phyloP scores from a whole-genome alignment of 37 sponge, comb jelly and placozoan genomes.

The Cladorhizidae sp. region DNA sequence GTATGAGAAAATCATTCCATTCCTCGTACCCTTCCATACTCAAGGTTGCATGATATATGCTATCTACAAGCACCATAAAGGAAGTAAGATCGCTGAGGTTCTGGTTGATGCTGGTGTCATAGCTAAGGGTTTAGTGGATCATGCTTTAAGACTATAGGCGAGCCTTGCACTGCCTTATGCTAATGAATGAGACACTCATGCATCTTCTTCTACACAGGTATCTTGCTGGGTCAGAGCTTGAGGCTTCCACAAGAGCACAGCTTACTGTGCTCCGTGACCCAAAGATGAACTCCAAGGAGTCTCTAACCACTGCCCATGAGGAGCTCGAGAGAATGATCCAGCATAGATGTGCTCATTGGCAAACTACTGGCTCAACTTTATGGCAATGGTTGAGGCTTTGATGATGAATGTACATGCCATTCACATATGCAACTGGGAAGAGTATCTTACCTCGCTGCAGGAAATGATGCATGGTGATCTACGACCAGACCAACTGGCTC shows the following conservation, averaged over 20 bases:
- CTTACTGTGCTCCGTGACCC: background rate
- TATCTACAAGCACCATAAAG: too few species aligned
- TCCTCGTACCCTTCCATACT: too few species aligned
- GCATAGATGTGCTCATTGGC: background rate
- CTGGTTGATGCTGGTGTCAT: constrained; percentile 1
- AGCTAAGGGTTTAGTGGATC: background rate
- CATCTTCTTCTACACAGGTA: too few species aligned
- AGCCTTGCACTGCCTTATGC: too few species aligned
- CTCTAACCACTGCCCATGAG: background rate
- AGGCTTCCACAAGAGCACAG: background rate
- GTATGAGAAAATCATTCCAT: background rate
- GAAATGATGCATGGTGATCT: too few species aligned
- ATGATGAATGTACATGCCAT: background rate
- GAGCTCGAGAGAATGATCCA: constrained; percentile 12
- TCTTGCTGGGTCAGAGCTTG: background rate
- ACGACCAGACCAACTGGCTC: background rate
- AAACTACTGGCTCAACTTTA: background rate
- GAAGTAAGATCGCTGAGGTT: background rate
- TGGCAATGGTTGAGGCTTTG: too few species aligned
- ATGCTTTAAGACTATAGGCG: background rate
- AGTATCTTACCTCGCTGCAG: too few species aligned
- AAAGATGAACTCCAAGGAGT: background rate
- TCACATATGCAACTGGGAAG: background rate
- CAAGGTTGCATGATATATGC: too few species aligned
- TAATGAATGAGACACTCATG: too few species aligned